phyloP scores from a whole-genome alignment of 2,113 vertebrate genomes.

The Parus major region DNA sequence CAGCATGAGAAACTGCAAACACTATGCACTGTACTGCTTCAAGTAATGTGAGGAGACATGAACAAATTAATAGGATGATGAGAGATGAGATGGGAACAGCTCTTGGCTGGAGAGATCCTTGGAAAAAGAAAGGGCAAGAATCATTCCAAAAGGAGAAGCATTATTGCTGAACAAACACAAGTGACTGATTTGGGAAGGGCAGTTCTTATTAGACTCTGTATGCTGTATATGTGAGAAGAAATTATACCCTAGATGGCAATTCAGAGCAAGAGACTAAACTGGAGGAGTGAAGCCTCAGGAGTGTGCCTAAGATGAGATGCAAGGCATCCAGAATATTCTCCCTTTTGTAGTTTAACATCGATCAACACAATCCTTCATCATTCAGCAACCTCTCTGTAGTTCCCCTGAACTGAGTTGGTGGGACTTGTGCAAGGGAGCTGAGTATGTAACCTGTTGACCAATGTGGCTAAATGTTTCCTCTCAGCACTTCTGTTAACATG shows the following conservation, averaged over 20 bases:
- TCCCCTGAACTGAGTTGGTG: background rate
- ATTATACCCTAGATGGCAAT: background rate
- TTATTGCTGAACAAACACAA: background rate
- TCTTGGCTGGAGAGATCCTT: background rate
- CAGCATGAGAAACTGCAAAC: background rate
- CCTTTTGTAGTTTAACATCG: background rate
- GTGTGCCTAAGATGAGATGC: background rate
- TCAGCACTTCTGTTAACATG: background rate
- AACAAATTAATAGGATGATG: background rate
- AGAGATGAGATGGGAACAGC: background rate
- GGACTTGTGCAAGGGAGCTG: background rate
- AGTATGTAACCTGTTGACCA: background rate
- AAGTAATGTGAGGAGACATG: background rate
- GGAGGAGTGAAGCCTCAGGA: background rate
- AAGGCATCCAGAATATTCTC: background rate
- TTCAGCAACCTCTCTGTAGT: background rate
- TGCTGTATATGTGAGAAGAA: background rate
- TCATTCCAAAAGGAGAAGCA: background rate
- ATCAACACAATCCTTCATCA: background rate
- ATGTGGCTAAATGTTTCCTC: fast-evolving
- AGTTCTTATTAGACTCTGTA: background rate
- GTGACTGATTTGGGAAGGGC: background rate
- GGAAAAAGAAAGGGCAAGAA: background rate
- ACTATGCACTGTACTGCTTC: background rate
- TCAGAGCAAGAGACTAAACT: background rate